Percentiles rank a stretch among this genome's conserved stretches.
phyloP scores from a whole-genome alignment of 2,113 vertebrate genomes.

The Osmerus mordax region DNA sequence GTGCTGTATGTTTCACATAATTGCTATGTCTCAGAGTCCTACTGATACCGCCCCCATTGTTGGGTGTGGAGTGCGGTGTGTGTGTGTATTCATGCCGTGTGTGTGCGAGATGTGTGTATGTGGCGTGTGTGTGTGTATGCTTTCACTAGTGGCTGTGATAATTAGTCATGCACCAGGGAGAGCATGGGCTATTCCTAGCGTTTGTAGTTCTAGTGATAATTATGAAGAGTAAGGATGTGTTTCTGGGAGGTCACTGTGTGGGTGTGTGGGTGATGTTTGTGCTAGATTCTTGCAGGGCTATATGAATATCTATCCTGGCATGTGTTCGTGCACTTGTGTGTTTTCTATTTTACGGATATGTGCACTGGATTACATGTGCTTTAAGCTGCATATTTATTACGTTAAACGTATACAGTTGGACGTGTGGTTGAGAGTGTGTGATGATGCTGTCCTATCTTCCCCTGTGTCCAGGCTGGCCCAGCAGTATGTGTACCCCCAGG shows the following conservation, averaged over 20 bases:
- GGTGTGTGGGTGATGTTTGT: slow-evolving; percentile 8
- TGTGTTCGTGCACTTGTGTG: too few species aligned
- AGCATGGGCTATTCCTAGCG: slow-evolving; percentile 47
- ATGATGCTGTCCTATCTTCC: neutral
- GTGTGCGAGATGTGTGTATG: neutral
- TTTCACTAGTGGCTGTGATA: slow-evolving; percentile 48
- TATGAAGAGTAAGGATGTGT: slow-evolving; percentile 23
- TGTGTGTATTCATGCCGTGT: neutral
- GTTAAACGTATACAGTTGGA: neutral
- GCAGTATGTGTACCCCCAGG: slow-evolving; percentile 90
- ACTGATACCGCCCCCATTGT: slow-evolving; percentile 23
- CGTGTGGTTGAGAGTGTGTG: neutral
- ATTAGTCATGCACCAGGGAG: slow-evolving; percentile 56
- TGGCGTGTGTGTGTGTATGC: neutral
- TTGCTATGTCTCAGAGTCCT: slow-evolving; percentile 13
- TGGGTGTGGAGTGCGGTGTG: neutral
- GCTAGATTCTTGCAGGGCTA: neutral
- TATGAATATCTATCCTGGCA: too few species aligned
- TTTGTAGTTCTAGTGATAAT: slow-evolving; percentile 45
- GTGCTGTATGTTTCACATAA: slow-evolving; percentile 40
- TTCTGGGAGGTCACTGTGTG: neutral
- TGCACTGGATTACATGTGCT: too few species aligned
- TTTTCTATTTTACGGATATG: too few species aligned
- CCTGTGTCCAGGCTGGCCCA: slow-evolving; percentile 77
- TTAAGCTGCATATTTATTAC: too few species aligned